Conservation (phyloP, 1,140 invertebrate genomes). For the Aporrectodea caliginosa region DNA sequence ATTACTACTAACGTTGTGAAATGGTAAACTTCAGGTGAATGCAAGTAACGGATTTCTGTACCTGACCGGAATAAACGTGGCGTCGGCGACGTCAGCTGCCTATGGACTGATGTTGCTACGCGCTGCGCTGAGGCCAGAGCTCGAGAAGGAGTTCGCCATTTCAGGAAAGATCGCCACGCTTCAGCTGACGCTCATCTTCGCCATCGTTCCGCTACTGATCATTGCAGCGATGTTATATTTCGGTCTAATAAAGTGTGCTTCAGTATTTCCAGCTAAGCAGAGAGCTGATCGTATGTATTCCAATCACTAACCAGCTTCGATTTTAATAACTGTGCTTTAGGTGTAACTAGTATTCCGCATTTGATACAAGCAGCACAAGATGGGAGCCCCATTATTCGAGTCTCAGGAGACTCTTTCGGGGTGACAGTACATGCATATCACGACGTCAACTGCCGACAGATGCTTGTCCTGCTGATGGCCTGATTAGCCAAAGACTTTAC, state of each 20-base stretch:
- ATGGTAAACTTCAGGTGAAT: conserved; percentile 17
- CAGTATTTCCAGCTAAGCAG: background rate
- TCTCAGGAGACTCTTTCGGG: no score
- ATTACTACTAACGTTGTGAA: no score
- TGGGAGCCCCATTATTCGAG: no score
- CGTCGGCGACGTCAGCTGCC: conserved; percentile 8
- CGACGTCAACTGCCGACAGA: no score
- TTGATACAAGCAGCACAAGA: no score
- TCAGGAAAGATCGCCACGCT: conserved; percentile 18
- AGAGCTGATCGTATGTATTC: no score
- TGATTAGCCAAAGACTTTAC: no score
- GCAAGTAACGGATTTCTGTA: conserved; percentile 11
- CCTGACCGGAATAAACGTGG: conserved; percentile 4
- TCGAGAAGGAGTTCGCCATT: background rate
- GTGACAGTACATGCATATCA: no score
- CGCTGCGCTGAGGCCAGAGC: background rate
- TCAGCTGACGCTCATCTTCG: conserved; percentile 12
- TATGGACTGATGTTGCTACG: conserved; percentile 17
- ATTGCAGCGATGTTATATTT: background rate
- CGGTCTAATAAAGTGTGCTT: background rate
- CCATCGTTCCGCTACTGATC: conserved; percentile 6
- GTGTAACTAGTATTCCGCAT: no score
- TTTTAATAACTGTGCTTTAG: no score
- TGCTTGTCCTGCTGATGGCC: no score
- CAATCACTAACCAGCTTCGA: no score